Evolutionary conservation across 2,888 invertebrate genomes (phyloP), one percentile per base, ranked within the genome.

Genomic region (Parapristionchus giblindavisi): DNA sequence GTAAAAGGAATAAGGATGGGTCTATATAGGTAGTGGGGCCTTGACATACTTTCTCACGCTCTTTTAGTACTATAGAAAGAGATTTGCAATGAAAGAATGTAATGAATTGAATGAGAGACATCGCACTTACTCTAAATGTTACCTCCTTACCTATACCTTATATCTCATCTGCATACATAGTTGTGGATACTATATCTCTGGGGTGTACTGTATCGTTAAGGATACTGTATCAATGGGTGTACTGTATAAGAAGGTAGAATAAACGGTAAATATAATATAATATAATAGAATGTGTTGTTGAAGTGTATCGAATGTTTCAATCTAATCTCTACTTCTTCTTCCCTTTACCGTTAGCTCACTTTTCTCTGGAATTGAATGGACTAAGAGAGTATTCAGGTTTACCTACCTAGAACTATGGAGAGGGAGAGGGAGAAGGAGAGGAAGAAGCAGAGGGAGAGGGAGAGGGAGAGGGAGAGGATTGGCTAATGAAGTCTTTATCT

Each of bases 31-130:
- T 61, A n/a, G 38, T 61, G 40, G 36, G 24, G 36, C 61, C 61
- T 61, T 61, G 61, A 61, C 61, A 36, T 36, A 61, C 61, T 36
- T 61, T 61, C 61, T 27, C 61, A 61, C 61, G 61, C 61, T 61
- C 61, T 61, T 61, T 61, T 61, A 61, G 61, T 61, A 61, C 61
- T 61, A 61, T 27, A 61, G 61, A 38, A 21, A n/a, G 61, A 17
- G 38, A 11, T 14, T 24, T 14, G 43, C 11, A 43, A n/a, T 17
- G 58, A 36, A 24, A 14, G 56, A 29, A 29, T 5, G 27, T 27
- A 17, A 32, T 2, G 38, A 2, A 38, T 8, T 38, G 61, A 61
- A 40, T 61, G 40, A 61, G 36, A n/a, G 61, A 38, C 24, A 27
- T 36, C 32, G 3, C 60, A 60, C n/a, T 38, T 60, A 61, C 21